Evolutionary conservation across 2,797 vertebrate species (phyloP).

Genomic region (Salmo trutta): DNA sequence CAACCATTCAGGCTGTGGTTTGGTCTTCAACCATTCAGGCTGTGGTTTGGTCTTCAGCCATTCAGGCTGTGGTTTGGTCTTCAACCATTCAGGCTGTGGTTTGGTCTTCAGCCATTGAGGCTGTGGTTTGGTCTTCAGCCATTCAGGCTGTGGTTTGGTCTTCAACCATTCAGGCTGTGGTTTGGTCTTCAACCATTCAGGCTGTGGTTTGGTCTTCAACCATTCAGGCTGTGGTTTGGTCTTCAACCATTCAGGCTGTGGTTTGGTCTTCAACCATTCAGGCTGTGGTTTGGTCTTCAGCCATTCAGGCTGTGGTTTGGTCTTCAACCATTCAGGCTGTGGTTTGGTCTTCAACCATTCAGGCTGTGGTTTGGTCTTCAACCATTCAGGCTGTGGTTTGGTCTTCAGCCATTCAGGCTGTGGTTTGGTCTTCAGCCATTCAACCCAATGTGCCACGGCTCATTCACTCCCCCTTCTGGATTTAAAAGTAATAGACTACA

Average conservation of each 20-base stretch:
- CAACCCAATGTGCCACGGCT: not conserved
- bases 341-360: not conserved
- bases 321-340: not conserved
- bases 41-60: not conserved
- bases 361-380: not conserved
- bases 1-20: not conserved
- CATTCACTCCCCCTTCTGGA: not conserved
- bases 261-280: not conserved
- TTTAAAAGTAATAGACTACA: not conserved
- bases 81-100: not conserved
- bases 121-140: no score
- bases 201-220: not conserved
- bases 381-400: not conserved
- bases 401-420: not conserved
- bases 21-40: not conserved
- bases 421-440: not conserved
- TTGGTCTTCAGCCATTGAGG: no score
- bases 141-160: not conserved
- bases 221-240: not conserved
- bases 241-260: not conserved
- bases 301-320: not conserved
- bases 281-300: not conserved
- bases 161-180: not conserved
- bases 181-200: not conserved
- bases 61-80: not conserved